Evolutionary conservation across 2,797 vertebrate genomes (phyloP).

Genomic region (Hylomyscus alleni): DNA sequence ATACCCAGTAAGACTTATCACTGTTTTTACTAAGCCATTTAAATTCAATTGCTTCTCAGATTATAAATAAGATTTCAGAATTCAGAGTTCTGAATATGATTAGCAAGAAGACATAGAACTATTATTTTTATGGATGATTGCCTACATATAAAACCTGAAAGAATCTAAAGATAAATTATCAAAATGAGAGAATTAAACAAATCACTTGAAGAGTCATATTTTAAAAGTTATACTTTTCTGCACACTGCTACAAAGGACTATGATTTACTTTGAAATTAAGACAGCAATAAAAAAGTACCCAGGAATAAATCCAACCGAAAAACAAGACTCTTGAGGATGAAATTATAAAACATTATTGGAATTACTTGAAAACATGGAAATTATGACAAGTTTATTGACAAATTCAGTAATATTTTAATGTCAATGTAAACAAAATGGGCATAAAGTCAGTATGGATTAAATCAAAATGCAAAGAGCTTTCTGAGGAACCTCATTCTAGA

Average conservation of each 20-base stretch:
- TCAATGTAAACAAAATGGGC: not conserved
- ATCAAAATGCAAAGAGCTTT: conserved; percentile 14
- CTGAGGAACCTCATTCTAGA: conserved; percentile 37
- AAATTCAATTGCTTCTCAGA: not conserved
- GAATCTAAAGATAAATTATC: conserved; percentile 46
- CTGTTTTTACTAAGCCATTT: conserved; percentile 1
- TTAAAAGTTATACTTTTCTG: not conserved
- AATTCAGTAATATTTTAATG: not conserved
- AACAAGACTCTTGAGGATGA: not conserved
- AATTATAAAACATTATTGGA: conserved; percentile 48
- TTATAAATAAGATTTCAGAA: conserved; percentile 38
- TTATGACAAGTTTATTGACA: not conserved
- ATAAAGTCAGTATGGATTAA: conserved; percentile 10
- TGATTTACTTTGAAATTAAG: conserved; percentile 9
- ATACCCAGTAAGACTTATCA: not conserved
- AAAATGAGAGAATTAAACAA: conserved; percentile 39
- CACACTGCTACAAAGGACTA: not conserved
- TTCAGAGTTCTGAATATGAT: not conserved
- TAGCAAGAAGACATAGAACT: conserved; percentile 37
- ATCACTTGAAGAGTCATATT: not conserved
- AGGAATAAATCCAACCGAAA: conserved; percentile 45
- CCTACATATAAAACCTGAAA: not conserved
- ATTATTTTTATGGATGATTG: not conserved
- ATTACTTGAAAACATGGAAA: conserved; percentile 12
- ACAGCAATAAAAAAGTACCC: conserved; percentile 25